These are phyloP conservation scores for Helleia helle DNA, from an alignment of 2,888 invertebrate species.

Conservation along the genomic window DNA sequence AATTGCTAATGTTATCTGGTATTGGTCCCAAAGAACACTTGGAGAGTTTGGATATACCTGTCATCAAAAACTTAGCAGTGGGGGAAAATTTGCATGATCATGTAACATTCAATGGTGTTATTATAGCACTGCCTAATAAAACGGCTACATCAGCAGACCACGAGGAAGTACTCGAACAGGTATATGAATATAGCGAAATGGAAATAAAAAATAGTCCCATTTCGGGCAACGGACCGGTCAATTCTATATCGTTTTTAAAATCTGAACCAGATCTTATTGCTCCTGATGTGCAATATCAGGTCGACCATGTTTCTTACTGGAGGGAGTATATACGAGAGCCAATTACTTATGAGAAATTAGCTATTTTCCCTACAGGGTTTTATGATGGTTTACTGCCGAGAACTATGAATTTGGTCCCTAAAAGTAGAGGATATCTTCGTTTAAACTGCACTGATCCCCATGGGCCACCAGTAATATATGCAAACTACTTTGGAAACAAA, in stretches of 20 bases:
- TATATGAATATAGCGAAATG: conserved; percentile 42
- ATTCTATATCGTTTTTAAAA: conserved; percentile 72
- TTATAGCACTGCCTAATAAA: conserved; percentile 65
- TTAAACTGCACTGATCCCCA: conserved; percentile 79
- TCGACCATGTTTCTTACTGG: conserved; percentile 54
- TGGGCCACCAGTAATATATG: conserved; percentile 79
- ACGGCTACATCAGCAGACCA: conserved; percentile 54
- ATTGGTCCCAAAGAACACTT: conserved; percentile 45
- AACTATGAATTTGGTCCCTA: conserved; percentile 73
- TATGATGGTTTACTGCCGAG: conserved; percentile 74
- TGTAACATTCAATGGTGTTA: conserved; percentile 52
- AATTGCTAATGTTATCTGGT: conserved; percentile 50
- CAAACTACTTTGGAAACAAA: conserved; percentile 75
- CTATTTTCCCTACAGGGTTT: conserved; percentile 67
- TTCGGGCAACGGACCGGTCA: conserved; percentile 66
- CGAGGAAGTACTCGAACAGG: conserved; percentile 43
- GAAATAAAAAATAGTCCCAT: conserved; percentile 58
- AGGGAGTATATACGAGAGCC: conserved; percentile 71
- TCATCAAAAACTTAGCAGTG: conserved; percentile 42
- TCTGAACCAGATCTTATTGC: conserved; percentile 53
- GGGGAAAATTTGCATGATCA: conserved; percentile 56
- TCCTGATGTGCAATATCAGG: conserved; percentile 77
- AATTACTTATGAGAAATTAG: conserved; percentile 36
- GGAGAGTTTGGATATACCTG: conserved; percentile 30
- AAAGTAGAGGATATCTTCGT: conserved; percentile 73